These are phyloP conservation scores for Megalops cyprinoides DNA, from an alignment of 2,797 vertebrate species.

Conservation along the genomic window DNA sequence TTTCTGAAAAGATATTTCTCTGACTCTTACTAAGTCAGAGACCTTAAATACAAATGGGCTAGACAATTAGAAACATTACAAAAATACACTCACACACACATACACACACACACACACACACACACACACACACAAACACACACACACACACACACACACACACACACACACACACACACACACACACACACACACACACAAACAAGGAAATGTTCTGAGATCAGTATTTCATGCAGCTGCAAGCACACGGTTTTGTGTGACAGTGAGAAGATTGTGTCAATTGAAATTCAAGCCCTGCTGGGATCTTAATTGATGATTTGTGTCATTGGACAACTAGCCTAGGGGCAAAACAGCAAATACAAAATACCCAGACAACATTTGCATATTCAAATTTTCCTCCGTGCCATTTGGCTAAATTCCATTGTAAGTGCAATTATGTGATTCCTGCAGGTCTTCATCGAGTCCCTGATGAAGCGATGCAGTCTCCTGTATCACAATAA, in stretches of 20 bases:
- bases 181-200: background rate
- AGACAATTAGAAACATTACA: no score
- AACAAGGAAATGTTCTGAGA: background rate
- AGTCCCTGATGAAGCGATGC: constrained; percentile 75
- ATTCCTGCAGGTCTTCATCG: constrained; percentile 68
- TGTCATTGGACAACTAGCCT: constrained; percentile 80
- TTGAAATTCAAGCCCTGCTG: constrained; percentile 79
- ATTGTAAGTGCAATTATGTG: constrained; percentile 67
- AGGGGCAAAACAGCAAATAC: constrained; percentile 69
- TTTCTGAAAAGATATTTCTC: no score
- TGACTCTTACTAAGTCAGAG: no score
- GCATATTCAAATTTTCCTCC: constrained; percentile 74
- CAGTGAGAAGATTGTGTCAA: constrained; percentile 69
- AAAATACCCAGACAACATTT: constrained; percentile 68
- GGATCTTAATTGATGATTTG: constrained; percentile 85
- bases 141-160: background rate
- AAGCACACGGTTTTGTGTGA: constrained; percentile 65
- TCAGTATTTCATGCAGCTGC: background rate
- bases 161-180: background rate
- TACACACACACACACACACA: background rate
- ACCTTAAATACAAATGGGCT: no score
- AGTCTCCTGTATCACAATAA: constrained; percentile 64
- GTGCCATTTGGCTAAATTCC: constrained; percentile 66
- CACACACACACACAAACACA: no score
- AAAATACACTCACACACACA: no score